Evolutionary conservation across 2,797 vertebrate genomes (phyloP).

Genomic region (Luscinia megarhynchos): DNA sequence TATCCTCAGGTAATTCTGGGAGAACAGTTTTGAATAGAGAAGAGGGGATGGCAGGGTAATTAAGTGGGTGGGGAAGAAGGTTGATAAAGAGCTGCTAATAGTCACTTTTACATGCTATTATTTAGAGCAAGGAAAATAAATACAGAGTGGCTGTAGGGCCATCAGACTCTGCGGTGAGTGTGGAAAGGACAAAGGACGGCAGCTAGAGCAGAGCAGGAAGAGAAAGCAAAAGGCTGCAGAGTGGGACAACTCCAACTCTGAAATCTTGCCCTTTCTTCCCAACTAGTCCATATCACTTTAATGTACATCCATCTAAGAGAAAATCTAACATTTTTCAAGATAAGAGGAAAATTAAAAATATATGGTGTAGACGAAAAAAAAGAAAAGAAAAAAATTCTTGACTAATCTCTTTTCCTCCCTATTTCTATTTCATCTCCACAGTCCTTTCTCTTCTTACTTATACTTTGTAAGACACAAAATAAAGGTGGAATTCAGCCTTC

Average conservation of each 20-base stretch:
- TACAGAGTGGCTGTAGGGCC: background rate
- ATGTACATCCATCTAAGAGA: background rate
- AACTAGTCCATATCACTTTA: background rate
- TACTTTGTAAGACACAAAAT: background rate
- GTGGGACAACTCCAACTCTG: background rate
- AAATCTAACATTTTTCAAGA: background rate
- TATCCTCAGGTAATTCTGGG: constrained; percentile 8
- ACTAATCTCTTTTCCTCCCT: background rate
- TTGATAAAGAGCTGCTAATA: constrained; percentile 19
- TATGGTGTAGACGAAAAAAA: too few species aligned
- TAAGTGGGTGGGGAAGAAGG: background rate
- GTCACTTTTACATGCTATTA: constrained; percentile 3
- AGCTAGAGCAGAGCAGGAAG: background rate
- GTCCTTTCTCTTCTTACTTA: background rate
- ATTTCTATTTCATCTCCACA: background rate
- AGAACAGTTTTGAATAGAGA: background rate
- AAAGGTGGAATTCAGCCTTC: constrained; percentile 25
- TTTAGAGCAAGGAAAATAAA: background rate
- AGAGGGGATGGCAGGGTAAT: background rate
- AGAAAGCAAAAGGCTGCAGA: background rate
- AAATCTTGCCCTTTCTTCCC: background rate
- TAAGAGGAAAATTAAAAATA: background rate
- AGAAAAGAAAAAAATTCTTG: background rate
- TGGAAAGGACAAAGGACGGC: background rate
- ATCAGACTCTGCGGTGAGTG: background rate